Conservation (phyloP, 2,113 vertebrate genomes). For the Paradisaea rubra region DNA sequence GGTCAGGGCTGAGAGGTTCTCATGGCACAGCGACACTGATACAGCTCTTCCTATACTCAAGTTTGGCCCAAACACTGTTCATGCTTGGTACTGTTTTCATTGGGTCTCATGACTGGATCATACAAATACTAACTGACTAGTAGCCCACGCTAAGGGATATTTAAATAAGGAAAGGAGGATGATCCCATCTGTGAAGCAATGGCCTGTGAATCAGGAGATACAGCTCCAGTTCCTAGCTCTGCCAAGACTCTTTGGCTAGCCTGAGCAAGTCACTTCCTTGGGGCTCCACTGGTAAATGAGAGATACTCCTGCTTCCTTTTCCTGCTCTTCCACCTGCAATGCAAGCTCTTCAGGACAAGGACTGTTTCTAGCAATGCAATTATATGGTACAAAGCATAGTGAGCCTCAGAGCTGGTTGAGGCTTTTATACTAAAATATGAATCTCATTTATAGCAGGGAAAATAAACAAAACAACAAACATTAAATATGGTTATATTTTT, state of each 20-base stretch:
- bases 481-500: not conserved
- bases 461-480: not conserved
- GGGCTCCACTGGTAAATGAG: not conserved
- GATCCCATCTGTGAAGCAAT: conserved; percentile 38
- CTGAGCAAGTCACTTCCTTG: conserved; percentile 24
- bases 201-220: conserved; percentile 8
- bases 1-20: not conserved
- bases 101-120: not conserved
- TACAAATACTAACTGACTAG: not conserved
- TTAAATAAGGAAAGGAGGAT: not conserved
- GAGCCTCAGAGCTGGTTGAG: not conserved
- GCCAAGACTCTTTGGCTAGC: conserved; percentile 3
- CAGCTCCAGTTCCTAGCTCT: not conserved
- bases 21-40: not conserved
- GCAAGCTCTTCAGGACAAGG: not conserved
- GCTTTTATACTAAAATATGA: not conserved
- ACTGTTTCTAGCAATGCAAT: not conserved
- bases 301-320: not conserved
- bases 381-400: not conserved
- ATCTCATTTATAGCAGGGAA: not conserved
- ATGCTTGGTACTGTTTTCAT: not conserved
- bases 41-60: not conserved
- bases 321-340: not conserved
- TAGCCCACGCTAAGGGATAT: not conserved
- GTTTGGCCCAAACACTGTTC: not conserved